These are phyloP conservation scores for Struthio camelus DNA, from an alignment of 2,113 vertebrate genomes.

Conservation along the genomic window DNA sequence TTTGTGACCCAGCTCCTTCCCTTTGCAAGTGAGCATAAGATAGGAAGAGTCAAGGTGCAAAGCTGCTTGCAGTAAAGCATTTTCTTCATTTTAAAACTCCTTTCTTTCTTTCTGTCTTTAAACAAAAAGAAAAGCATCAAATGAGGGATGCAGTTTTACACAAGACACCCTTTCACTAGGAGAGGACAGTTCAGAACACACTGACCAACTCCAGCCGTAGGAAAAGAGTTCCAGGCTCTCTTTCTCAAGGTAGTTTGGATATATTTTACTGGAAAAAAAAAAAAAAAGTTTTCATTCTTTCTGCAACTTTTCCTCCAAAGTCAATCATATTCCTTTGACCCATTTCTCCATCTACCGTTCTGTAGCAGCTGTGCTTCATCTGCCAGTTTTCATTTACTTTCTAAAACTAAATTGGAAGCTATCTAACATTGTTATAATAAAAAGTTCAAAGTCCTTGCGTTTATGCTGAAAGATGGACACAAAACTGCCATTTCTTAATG, in stretches of 20 bases:
- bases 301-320: not conserved
- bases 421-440: not conserved
- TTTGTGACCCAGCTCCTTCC: not conserved
- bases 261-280: not conserved
- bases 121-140: not conserved
- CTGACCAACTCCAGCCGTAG: not conserved
- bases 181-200: not conserved
- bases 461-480: not conserved
- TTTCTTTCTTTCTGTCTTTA: not conserved
- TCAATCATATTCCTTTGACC: not conserved
- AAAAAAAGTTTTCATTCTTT: not conserved
- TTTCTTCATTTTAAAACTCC: not conserved
- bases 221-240: not conserved
- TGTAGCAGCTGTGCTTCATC: slow-evolving; percentile 20
- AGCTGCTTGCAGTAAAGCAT: not conserved
- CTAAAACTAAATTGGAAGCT: not conserved
- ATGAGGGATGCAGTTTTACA: not conserved
- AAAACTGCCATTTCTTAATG: not conserved
- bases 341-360: slow-evolving; percentile 20
- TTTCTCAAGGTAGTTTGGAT: not conserved
- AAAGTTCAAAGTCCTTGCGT: slow-evolving; percentile 8
- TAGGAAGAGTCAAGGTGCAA: not conserved
- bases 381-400: slow-evolving; percentile 39
- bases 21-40: not conserved
- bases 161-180: not conserved